These are phyloP conservation scores for Macrobrachium nipponense DNA, from an alignment of 1,140 invertebrate species.

Conservation along the genomic window DNA sequence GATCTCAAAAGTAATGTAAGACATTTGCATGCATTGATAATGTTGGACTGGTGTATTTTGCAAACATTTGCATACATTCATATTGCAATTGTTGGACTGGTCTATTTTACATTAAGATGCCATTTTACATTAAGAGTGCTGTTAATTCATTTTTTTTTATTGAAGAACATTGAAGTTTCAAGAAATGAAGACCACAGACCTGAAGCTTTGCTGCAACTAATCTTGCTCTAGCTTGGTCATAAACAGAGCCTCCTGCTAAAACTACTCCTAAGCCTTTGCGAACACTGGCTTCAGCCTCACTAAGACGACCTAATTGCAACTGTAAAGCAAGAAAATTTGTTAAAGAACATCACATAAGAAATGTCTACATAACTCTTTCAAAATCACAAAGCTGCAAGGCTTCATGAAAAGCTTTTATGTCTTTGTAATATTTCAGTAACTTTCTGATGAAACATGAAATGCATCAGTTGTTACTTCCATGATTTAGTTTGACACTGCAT, in stretches of 20 bases:
- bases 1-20: too few relatives aligned
- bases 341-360: not conserved
- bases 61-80: too few relatives aligned
- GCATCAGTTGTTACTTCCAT: too few relatives aligned
- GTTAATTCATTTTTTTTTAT: not conserved
- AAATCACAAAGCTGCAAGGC: too few relatives aligned
- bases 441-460: too few relatives aligned
- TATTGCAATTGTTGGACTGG: too few relatives aligned
- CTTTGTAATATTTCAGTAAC: too few relatives aligned
- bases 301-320: constrained; percentile 34
- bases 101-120: too few relatives aligned
- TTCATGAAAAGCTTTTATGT: not conserved
- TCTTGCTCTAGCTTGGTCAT: constrained; percentile 51
- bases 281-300: constrained; percentile 40
- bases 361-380: not conserved
- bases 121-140: not conserved
- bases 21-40: too few relatives aligned
- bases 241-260: constrained; percentile 45
- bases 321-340: not conserved
- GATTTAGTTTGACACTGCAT: not conserved
- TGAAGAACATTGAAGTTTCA: not conserved
- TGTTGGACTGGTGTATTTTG: too few relatives aligned
- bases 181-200: not conserved
- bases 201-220: constrained; percentile 43
- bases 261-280: constrained; percentile 30